These are phyloP conservation scores for Procavia capensis DNA, from an alignment of 2,113 vertebrate genomes.

Conservation along the genomic window DNA sequence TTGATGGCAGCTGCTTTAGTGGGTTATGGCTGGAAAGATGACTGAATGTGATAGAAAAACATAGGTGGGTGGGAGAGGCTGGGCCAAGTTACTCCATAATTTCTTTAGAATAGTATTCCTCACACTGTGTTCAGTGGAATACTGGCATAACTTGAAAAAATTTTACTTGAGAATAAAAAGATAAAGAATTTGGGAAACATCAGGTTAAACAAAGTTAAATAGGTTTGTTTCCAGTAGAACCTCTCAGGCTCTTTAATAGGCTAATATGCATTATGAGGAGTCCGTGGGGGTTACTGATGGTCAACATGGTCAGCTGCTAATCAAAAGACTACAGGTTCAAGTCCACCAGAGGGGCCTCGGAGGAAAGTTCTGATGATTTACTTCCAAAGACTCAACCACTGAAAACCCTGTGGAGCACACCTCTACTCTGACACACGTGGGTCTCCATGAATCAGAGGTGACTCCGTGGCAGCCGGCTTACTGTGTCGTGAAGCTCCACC, in stretches of 20 bases:
- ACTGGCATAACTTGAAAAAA: not conserved
- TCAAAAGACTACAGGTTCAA: not conserved
- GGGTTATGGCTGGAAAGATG: not conserved
- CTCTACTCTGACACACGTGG: not conserved
- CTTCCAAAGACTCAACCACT: not conserved
- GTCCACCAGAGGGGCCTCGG: not conserved
- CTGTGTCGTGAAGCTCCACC: not conserved
- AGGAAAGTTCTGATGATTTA: not conserved
- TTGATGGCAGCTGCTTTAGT: too few relatives aligned
- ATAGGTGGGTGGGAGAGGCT: not conserved
- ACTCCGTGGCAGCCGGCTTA: not conserved
- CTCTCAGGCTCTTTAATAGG: not conserved
- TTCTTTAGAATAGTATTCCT: not conserved
- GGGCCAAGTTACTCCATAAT: not conserved
- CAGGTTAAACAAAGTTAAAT: conserved; percentile 1
- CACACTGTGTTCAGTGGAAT: not conserved
- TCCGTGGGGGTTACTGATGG: not conserved
- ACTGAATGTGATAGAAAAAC: not conserved
- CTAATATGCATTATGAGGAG: not conserved
- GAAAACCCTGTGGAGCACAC: not conserved
- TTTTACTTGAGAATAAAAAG: not conserved
- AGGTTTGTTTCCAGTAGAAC: conserved; percentile 17
- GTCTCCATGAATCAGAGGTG: not conserved
- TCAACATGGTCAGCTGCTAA: not conserved
- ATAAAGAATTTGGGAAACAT: not conserved